These are phyloP conservation scores for Adela reaumurella DNA, from an alignment of 2,888 invertebrate genomes.

Conservation along the genomic window DNA sequence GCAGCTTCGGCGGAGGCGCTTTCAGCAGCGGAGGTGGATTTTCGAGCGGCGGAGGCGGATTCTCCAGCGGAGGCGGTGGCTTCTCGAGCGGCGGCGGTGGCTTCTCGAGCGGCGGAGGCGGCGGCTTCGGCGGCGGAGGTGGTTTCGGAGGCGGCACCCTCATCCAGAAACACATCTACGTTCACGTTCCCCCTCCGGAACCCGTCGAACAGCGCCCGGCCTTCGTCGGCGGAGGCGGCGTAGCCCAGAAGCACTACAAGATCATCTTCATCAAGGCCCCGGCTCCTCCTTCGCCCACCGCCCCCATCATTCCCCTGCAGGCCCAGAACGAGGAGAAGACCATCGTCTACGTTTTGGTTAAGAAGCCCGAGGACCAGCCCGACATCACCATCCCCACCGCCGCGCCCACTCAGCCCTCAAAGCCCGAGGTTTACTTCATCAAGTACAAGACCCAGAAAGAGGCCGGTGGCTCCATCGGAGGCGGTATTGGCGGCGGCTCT, in stretches of 20 bases:
- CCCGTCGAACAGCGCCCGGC: conserved; percentile 66
- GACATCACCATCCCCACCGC: conserved; percentile 73
- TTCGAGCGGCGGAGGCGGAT: conserved; percentile 16
- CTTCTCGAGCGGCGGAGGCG: conserved; percentile 13
- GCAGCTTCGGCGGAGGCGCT: conserved; percentile 26
- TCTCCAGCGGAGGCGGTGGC: conserved; percentile 27
- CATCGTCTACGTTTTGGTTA: conserved; percentile 77
- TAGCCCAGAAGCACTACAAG: conserved; percentile 77
- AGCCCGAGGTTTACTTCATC: conserved; percentile 83
- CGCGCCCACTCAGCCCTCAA: conserved; percentile 72
- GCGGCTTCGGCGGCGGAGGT: conserved; percentile 17
- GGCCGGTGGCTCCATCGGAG: conserved; percentile 24
- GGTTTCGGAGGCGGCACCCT: conserved; percentile 39
- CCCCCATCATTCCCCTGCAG: conserved; percentile 69
- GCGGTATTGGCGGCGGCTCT: conserved; percentile 18
- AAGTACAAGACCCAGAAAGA: conserved; percentile 73
- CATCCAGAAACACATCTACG: conserved; percentile 78
- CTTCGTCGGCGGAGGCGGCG: conserved; percentile 60
- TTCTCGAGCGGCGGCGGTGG: conserved; percentile 20
- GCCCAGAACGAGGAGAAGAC: conserved; percentile 77
- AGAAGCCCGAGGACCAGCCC: conserved; percentile 78
- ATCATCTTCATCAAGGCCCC: conserved; percentile 86
- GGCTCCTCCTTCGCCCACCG: conserved; percentile 70
- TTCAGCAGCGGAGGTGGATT: conserved; percentile 16
- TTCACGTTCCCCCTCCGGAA: conserved; percentile 80